Evolutionary conservation across 2,888 invertebrate genomes (phyloP).

Genomic region (Amblyteles armatorius): DNA sequence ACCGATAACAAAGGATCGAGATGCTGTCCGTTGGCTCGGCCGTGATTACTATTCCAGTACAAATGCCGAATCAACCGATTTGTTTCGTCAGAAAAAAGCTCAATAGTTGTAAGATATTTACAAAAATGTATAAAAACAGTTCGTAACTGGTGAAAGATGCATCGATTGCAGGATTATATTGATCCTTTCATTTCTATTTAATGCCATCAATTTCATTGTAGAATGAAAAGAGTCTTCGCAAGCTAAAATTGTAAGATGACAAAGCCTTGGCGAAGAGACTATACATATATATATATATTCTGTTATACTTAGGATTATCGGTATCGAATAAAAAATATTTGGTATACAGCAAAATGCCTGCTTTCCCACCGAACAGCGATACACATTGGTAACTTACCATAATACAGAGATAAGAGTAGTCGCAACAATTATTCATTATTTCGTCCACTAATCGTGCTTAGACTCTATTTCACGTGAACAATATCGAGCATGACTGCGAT

Average conservation of each 20-base stretch:
- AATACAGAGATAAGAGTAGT: conserved; percentile 8
- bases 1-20: conserved; percentile 44
- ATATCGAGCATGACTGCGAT: neutral
- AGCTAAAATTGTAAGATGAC: conserved; percentile 7
- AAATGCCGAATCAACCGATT: conserved; percentile 1
- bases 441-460: neutral
- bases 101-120: conserved; percentile 1
- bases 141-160: neutral
- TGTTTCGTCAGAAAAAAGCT: neutral
- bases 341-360: conserved; percentile 10
- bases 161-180: conserved; percentile 36
- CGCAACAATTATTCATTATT: neutral
- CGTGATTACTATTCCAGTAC: conserved; percentile 19
- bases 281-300: conserved; percentile 24
- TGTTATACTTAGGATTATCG: conserved; percentile 40
- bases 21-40: conserved; percentile 51
- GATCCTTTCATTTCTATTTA: neutral
- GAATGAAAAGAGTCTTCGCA: neutral
- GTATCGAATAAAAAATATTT: conserved; percentile 53
- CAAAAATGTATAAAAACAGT: neutral
- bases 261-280: conserved; percentile 23
- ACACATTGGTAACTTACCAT: conserved; percentile 10
- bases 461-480: neutral
- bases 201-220: neutral
- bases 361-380: conserved; percentile 30